Evolutionary conservation across 2,888 invertebrate species (phyloP).

Genomic region (Callinectes sapidus): DNA sequence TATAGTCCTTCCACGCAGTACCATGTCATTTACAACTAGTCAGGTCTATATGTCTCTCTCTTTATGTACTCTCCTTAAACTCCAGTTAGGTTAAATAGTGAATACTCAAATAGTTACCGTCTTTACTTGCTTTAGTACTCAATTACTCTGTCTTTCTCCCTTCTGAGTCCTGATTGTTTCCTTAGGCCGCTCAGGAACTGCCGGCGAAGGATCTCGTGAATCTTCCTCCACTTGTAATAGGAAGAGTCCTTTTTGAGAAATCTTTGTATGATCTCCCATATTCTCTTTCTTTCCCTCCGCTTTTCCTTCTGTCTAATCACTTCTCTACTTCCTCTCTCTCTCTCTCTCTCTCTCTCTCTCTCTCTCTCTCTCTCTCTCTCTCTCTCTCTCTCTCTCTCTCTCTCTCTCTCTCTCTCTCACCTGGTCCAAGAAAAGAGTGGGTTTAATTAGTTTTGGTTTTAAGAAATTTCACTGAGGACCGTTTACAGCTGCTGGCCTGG

Average conservation of each 20-base stretch:
- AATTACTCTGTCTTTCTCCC: background rate
- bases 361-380: constrained; percentile 10
- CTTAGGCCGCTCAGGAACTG: background rate
- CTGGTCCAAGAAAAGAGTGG: background rate
- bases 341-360: constrained; percentile 25
- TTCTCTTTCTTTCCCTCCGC: too few relatives aligned
- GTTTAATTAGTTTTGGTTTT: constrained; percentile 37
- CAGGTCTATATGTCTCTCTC: too few relatives aligned
- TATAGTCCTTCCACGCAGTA: too few relatives aligned
- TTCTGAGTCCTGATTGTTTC: background rate
- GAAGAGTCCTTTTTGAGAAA: too few relatives aligned
- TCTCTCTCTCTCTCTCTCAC: background rate
- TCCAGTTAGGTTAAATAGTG: too few relatives aligned
- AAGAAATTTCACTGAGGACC: background rate
- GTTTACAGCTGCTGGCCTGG: constrained; percentile 18
- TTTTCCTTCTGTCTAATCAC: too few relatives aligned
- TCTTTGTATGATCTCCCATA: too few relatives aligned
- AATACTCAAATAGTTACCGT: too few relatives aligned
- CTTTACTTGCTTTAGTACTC: background rate
- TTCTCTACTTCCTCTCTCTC: background rate
- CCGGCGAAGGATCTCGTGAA: background rate
- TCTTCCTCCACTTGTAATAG: too few relatives aligned
- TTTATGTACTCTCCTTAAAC: too few relatives aligned
- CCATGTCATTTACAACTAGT: too few relatives aligned
- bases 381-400: constrained; percentile 13